phyloP scores from a whole-genome alignment of 1,140 invertebrate species.

The Reticulitermes speratus region DNA sequence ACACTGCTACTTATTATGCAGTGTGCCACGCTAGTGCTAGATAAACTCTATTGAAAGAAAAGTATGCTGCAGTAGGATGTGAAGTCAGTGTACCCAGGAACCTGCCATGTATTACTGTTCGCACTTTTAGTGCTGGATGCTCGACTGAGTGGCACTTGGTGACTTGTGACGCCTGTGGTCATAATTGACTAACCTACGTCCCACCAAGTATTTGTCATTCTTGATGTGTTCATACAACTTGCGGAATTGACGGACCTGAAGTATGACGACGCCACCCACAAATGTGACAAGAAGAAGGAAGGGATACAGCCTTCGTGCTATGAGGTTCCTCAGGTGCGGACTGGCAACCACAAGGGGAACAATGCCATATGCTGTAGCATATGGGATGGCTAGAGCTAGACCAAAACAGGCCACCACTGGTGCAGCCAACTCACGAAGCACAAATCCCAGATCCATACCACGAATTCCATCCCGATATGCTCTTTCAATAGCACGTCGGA shows the following conservation, averaged over 20 bases:
- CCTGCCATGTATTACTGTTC: neutral
- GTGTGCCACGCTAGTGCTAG: neutral
- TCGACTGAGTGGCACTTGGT: constrained; percentile 2
- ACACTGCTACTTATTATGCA: neutral
- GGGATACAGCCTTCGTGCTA: constrained; percentile 89
- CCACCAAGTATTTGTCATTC: constrained; percentile 98
- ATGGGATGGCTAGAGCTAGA: constrained; percentile 84
- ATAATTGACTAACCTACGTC: constrained; percentile 92
- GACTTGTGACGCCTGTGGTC: constrained; percentile 64
- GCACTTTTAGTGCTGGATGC: constrained; percentile 22
- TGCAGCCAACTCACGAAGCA: constrained; percentile 80
- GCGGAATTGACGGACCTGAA: constrained; percentile 88
- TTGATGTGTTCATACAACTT: constrained; percentile 98
- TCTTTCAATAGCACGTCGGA: constrained; percentile 87
- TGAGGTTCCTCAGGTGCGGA: constrained; percentile 70
- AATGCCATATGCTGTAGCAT: constrained; percentile 80
- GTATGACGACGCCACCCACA: constrained; percentile 63
- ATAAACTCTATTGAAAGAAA: too few relatives aligned
- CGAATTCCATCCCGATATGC: constrained; percentile 88
- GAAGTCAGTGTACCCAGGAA: neutral
- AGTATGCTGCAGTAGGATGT: too few relatives aligned
- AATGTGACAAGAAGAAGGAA: constrained; percentile 73
- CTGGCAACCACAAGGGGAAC: constrained; percentile 76
- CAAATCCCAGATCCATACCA: constrained; percentile 87
- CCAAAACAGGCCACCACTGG: constrained; percentile 88